A percentile compares a stretch with the other conserved stretches of the same genome.
Evolutionary conservation across 2,797 vertebrate species (phyloP).

Genomic region (Phataginus tetradactyla): DNA sequence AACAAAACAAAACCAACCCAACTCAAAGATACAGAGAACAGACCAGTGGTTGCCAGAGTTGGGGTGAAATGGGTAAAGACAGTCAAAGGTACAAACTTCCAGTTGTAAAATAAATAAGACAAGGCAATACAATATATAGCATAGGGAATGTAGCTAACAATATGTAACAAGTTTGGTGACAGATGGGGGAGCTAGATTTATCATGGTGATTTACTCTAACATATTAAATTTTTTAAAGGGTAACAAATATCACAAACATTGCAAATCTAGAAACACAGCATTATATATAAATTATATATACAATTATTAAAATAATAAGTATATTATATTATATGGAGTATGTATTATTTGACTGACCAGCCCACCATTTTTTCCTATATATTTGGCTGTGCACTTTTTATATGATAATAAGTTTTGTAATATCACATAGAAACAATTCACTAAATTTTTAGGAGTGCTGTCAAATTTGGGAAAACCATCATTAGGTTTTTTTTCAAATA

Average conservation of each 20-base stretch:
- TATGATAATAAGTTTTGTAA: not conserved
- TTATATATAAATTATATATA: not conserved
- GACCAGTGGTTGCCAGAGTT: not conserved
- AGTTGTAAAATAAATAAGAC: not conserved
- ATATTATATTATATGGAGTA: not conserved
- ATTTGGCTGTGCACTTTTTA: not conserved
- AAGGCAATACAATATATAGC: not conserved
- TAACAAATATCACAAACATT: not conserved
- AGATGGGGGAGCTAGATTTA: too few relatives aligned
- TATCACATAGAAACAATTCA: not conserved
- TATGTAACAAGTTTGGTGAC: not conserved
- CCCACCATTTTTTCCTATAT: not conserved
- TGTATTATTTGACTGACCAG: not conserved
- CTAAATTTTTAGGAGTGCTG: not conserved
- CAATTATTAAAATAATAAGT: not conserved
- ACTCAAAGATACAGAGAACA: not conserved
- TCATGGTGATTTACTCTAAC: too few relatives aligned
- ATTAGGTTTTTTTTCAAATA: not conserved
- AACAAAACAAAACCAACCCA: not conserved
- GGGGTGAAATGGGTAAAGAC: not conserved
- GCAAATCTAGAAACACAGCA: not conserved
- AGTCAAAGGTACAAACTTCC: not conserved
- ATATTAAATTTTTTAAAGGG: not conserved
- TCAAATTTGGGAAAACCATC: not conserved
- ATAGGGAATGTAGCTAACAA: not conserved